Percentiles rank a stretch among this genome's conserved stretches.
phyloP scores from a whole-genome alignment of 2,888 invertebrate species.

The Pollenia amentaria region DNA sequence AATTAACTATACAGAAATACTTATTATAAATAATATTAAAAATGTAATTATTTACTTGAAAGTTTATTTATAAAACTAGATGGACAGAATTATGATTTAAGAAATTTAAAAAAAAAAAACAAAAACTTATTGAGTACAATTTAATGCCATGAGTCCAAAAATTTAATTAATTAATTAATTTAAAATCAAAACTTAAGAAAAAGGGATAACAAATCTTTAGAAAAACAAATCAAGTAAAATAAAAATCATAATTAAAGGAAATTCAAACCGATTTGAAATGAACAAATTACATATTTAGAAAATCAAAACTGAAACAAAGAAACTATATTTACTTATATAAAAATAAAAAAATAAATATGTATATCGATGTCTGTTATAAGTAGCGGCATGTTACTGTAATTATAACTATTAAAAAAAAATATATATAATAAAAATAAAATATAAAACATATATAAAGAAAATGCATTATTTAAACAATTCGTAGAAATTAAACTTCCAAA shows the following conservation, averaged over 20 bases:
- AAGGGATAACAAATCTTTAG: slow-evolving; percentile 32
- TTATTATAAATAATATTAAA: slow-evolving; percentile 13
- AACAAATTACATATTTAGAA: slow-evolving; percentile 41
- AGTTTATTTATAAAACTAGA: slow-evolving; percentile 16
- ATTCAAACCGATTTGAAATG: slow-evolving; percentile 23
- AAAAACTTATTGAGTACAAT: slow-evolving; percentile 65
- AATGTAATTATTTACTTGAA: slow-evolving; percentile 22
- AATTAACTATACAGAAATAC: neutral
- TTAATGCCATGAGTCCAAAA: slow-evolving; percentile 65
- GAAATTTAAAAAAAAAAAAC: slow-evolving; percentile 26
- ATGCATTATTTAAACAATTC: neutral
- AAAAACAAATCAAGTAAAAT: slow-evolving; percentile 31
- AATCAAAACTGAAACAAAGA: slow-evolving; percentile 36
- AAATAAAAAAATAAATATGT: slow-evolving; percentile 36
- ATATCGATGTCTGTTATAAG: slow-evolving; percentile 74
- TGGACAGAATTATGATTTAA: slow-evolving; percentile 28
- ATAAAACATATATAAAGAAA: slow-evolving; percentile 41
- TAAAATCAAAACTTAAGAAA: slow-evolving; percentile 25
- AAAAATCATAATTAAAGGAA: slow-evolving; percentile 24
- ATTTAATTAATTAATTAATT: slow-evolving; percentile 15
- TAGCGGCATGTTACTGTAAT: slow-evolving; percentile 73
- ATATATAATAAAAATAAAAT: slow-evolving; percentile 20
- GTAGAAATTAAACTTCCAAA: too few relatives aligned
- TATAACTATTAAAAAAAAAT: slow-evolving; percentile 48
- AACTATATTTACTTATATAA: slow-evolving; percentile 69